Evolutionary conservation across 2,888 invertebrate species (phyloP).

Genomic region (Hypercompe scribonia): DNA sequence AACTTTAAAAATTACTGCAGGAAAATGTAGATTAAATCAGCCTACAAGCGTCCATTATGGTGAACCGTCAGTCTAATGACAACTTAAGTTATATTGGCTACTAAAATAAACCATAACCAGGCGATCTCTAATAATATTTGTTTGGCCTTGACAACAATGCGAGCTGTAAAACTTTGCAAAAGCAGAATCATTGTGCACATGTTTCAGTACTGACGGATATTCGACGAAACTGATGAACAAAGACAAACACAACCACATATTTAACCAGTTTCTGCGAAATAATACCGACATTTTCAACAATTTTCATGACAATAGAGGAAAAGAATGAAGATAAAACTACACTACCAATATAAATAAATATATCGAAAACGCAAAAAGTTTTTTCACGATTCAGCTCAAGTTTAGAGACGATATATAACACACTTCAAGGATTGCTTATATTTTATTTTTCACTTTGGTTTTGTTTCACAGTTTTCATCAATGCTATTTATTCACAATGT

Average conservation of each 20-base stretch:
- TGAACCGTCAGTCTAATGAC: neutral
- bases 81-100: neutral
- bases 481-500: too few relatives aligned
- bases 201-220: neutral
- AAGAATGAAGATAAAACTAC: neutral
- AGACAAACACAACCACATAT: constrained; percentile 2
- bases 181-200: constrained; percentile 3
- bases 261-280: neutral
- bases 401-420: too few relatives aligned
- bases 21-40: too few relatives aligned
- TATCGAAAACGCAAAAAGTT: too few relatives aligned
- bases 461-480: too few relatives aligned
- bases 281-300: neutral
- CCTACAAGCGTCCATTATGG: neutral
- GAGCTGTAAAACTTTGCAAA: constrained; percentile 3
- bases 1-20: too few relatives aligned
- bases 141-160: neutral
- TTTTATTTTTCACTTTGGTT: too few relatives aligned
- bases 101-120: neutral
- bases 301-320: neutral
- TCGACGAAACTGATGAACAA: constrained; percentile 16
- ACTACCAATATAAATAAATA: too few relatives aligned
- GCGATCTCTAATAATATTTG: neutral
- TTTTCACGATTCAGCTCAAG: neutral
- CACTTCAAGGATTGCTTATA: too few relatives aligned